phyloP scores from a whole-genome alignment of 1,140 invertebrate species.

The Rhizoglyphus robini region DNA sequence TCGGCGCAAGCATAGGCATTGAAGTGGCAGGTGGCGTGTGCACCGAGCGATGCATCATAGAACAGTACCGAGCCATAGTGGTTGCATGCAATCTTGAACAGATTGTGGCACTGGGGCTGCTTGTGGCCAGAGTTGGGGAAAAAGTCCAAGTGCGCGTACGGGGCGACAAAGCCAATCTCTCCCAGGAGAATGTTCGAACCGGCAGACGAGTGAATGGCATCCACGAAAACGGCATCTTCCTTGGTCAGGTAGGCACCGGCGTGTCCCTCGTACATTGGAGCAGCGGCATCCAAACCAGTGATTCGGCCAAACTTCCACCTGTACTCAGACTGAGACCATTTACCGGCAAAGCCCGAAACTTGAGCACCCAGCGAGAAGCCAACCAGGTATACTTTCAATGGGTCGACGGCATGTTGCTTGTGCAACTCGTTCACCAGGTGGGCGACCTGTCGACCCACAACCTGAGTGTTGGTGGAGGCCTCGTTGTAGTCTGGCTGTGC shows the following conservation, averaged over 20 bases:
- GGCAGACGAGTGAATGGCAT: constrained; percentile 71
- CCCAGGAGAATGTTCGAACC: constrained; percentile 71
- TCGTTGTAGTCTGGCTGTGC: constrained; percentile 42
- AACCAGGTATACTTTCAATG: constrained; percentile 52
- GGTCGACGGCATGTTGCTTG: neutral
- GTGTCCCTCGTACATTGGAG: constrained; percentile 72
- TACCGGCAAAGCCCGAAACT: constrained; percentile 27
- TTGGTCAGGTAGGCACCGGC: constrained; percentile 61
- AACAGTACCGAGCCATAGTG: neutral
- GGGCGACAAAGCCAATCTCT: constrained; percentile 46
- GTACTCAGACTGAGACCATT: constrained; percentile 33
- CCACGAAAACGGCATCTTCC: constrained; percentile 63
- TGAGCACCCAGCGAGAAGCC: constrained; percentile 34
- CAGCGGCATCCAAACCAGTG: constrained; percentile 70
- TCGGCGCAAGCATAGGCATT: neutral
- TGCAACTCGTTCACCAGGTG: constrained; percentile 33
- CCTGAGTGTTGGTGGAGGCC: constrained; percentile 47
- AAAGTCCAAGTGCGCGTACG: constrained; percentile 56
- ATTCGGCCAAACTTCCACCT: constrained; percentile 52
- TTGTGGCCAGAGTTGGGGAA: constrained; percentile 55
- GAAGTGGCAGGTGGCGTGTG: neutral
- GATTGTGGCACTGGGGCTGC: neutral
- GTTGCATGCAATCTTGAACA: neutral
- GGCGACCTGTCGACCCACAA: constrained; percentile 47
- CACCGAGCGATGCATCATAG: neutral